Base-by-base conservation (phyloP, 2,888 invertebrate species). In the Aquatica leii region DNA sequence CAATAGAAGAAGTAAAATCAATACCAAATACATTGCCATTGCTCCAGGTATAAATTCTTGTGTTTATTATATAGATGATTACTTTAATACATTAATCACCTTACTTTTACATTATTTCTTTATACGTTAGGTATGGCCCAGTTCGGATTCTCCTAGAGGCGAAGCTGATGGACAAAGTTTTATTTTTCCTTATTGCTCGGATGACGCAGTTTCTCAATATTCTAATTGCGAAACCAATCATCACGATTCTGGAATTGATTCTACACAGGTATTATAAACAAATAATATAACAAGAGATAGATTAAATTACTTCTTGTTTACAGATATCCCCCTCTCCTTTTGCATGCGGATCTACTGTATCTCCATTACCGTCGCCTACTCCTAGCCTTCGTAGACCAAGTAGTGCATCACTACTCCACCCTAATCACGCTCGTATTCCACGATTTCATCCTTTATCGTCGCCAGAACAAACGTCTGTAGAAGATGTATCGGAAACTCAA, bases 211-310 rank as follows among this genome's bases (percentile, higher is more conserved):
- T 15, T 79, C 80, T 1, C 78, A 77, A 61, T 73, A 74, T 66
- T 79, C 80, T 35, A 78, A 74, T 76, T 82, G 84, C 77, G 86
- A 86, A 76, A 81, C 81, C 54, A 75, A 81, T 67, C 84, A 85
- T 70, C 84, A 83, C 51, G 90, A 90, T 78, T 90, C 90, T 14
- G 90, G 90, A 63, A 90, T 90, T 75, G 90, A 90, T 70, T 90
- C 90, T 11, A 86, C 88, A 66, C 90, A 90, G 85, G 90, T 90
- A 72, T n/a, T 4, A 17, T 34, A 35, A 8, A 34, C 6, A 9
- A 18, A 34, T 37, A n/a, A n/a, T n/a, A n/a, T n/a, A n/a, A n/a
- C n/a, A n/a, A n/a, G n/a, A n/a, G n/a, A n/a, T 15, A 14, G 5
- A 18, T 9, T 48, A 18, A 48, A 48, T 5, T 20, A 48, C 18